Evolutionary conservation across 2,113 vertebrate genomes (phyloP).

Genomic region (Mungos mungo): DNA sequence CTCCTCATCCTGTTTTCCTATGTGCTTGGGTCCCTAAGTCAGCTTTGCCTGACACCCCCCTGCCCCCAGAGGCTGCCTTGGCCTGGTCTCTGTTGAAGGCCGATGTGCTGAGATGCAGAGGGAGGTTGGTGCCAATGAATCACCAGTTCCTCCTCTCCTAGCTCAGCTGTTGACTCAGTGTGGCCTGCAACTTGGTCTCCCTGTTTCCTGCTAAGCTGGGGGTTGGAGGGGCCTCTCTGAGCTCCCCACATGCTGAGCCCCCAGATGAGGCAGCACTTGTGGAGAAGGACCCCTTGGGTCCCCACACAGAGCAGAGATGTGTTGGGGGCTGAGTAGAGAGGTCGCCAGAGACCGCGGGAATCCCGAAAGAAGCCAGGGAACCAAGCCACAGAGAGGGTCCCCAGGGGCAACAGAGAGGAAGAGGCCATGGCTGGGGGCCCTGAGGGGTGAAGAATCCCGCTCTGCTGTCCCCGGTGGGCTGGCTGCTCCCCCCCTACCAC

Average conservation of each 20-base stretch:
- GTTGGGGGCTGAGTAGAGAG: neutral
- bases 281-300: neutral
- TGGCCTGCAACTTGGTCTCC: neutral
- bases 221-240: neutral
- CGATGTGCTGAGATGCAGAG: neutral
- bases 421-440: conserved; percentile 51
- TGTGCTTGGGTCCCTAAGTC: neutral
- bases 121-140: neutral
- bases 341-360: neutral
- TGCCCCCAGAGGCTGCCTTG: neutral
- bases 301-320: neutral
- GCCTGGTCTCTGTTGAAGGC: neutral
- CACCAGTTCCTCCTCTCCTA: neutral
- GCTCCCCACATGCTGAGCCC: neutral
- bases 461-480: conserved; percentile 71
- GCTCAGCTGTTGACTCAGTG: neutral
- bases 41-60: neutral
- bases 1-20: neutral
- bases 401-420: conserved; percentile 49
- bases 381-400: conserved; percentile 12
- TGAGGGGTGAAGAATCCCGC: conserved; percentile 60
- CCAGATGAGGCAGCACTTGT: neutral
- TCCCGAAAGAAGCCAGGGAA: neutral
- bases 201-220: neutral
- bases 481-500: conserved; percentile 72